Evolutionary conservation across 2,113 vertebrate genomes (phyloP).

Genomic region (Peromyscus leucopus): DNA sequence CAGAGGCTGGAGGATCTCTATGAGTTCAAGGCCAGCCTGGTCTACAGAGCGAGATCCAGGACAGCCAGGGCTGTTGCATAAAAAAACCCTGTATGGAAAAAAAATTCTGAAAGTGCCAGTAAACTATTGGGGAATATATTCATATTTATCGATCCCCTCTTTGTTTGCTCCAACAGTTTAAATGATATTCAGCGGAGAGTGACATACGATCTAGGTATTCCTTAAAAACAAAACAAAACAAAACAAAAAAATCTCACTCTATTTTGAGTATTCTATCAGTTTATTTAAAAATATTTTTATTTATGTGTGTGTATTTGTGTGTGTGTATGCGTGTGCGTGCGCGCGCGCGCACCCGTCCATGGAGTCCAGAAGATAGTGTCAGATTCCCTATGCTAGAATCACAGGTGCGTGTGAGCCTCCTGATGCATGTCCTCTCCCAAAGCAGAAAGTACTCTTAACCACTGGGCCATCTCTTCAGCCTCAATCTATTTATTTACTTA

Average conservation of each 20-base stretch:
- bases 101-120: conserved; percentile 34
- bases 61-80: not conserved
- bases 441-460: not conserved
- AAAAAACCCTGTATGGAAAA: conserved; percentile 68
- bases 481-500: not conserved
- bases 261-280: not conserved
- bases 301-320: not conserved
- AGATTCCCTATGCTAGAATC: not conserved
- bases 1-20: not conserved
- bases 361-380: not conserved
- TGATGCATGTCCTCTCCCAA: not conserved
- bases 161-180: not conserved
- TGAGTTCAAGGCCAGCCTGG: not conserved
- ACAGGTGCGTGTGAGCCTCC: not conserved
- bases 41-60: not conserved
- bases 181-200: not conserved
- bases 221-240: not conserved
- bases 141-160: not conserved
- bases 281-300: not conserved
- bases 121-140: conserved; percentile 9
- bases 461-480: not conserved
- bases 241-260: not conserved
- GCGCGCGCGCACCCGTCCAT: too few species aligned
- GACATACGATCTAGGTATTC: not conserved
- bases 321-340: not conserved